phyloP scores from a whole-genome alignment of 2,888 invertebrate species.

The Villa cingulata region DNA sequence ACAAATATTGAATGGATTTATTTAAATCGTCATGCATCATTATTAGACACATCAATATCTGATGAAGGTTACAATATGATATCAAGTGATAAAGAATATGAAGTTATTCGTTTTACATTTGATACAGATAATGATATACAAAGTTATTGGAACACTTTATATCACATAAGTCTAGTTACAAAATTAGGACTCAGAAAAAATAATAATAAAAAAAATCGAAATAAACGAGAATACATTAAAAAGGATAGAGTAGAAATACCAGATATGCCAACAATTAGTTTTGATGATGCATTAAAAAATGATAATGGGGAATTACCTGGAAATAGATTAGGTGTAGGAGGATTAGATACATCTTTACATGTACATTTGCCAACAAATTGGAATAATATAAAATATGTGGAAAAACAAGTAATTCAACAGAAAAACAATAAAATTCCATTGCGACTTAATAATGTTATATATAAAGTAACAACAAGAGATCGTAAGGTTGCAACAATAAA shows the following conservation, averaged over 20 bases:
- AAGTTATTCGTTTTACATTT: constrained; percentile 42
- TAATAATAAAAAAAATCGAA: not conserved
- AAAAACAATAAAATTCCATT: not conserved
- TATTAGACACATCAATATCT: constrained; percentile 53
- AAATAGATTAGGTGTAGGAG: constrained; percentile 56
- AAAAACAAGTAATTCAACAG: constrained; percentile 1
- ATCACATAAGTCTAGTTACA: constrained; percentile 52
- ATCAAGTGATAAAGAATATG: constrained; percentile 43
- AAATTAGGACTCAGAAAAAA: constrained; percentile 34
- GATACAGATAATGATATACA: constrained; percentile 40
- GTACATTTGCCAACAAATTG: constrained; percentile 51
- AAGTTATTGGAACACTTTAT: constrained; percentile 55
- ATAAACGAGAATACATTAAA: not conserved
- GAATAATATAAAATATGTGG: too few species aligned
- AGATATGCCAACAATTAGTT: constrained; percentile 18
- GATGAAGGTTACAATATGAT: constrained; percentile 47
- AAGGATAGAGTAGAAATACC: constrained; percentile 10
- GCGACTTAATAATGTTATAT: not conserved
- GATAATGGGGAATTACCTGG: constrained; percentile 55
- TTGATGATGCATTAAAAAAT: constrained; percentile 26
- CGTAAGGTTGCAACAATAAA: not conserved
- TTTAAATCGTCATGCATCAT: constrained; percentile 45
- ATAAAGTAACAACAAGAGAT: not conserved
- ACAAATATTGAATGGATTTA: constrained; percentile 54
- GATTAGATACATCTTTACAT: constrained; percentile 56